Conservation (phyloP, 2,113 vertebrate genomes). For the Cyphomyrus discorhynchus region DNA sequence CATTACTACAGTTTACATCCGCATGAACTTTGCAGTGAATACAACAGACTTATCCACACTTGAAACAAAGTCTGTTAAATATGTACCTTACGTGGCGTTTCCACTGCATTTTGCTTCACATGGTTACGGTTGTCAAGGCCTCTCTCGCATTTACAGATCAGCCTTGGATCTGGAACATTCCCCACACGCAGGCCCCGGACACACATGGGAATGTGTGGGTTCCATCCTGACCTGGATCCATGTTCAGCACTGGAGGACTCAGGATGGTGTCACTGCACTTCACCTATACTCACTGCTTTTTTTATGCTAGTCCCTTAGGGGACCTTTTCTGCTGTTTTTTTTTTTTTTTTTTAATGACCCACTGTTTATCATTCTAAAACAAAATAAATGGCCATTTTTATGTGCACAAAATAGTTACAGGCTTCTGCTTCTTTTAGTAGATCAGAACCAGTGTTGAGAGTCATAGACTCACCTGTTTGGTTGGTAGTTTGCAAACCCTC, state of each 20-base stretch:
- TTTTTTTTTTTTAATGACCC: not conserved
- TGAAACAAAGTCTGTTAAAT: not conserved
- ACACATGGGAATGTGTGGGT: slow-evolving; percentile 93
- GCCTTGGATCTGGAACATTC: slow-evolving; percentile 97
- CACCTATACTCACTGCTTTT: not conserved
- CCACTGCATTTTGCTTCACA: not conserved
- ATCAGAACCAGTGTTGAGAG: not conserved
- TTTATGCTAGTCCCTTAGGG: not conserved
- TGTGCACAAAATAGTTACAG: not conserved
- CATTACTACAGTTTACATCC: not conserved
- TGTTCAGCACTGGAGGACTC: not conserved
- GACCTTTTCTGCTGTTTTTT: not conserved
- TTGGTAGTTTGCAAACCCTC: not conserved
- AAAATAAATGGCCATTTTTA: not conserved
- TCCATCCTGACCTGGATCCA: slow-evolving; percentile 64
- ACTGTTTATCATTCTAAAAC: not conserved
- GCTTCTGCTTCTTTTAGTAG: not conserved
- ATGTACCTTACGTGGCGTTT: not conserved
- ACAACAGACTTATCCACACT: not conserved
- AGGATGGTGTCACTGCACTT: not conserved
- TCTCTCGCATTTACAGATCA: slow-evolving; percentile 65
- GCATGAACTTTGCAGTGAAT: not conserved
- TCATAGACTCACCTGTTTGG: not conserved
- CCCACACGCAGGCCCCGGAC: slow-evolving; percentile 79
- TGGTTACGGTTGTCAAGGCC: not conserved